Evolutionary conservation across 2,888 invertebrate species (phyloP).

Genomic region (Chrysolina haemoptera): DNA sequence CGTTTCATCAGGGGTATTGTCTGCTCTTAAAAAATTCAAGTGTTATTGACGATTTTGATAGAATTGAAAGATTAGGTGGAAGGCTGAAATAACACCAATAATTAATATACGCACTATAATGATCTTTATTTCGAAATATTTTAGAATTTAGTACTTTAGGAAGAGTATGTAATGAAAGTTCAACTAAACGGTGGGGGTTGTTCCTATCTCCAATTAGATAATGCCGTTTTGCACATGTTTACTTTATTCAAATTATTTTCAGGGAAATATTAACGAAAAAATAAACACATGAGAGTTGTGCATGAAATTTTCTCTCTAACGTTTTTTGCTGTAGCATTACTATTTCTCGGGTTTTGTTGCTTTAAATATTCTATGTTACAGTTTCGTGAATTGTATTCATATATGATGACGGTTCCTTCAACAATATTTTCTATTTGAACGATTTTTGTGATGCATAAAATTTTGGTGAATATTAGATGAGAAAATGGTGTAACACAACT

Average conservation of each 20-base stretch:
- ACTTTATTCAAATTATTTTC: too few species aligned
- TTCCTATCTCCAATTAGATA: too few species aligned
- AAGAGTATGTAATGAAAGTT: too few species aligned
- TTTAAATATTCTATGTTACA: not conserved
- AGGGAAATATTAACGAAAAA: not conserved
- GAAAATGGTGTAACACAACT: not conserved
- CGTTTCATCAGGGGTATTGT: too few species aligned
- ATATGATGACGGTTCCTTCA: not conserved
- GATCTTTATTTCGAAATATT: too few species aligned
- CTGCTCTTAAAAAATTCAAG: too few species aligned
- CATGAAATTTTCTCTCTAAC: conserved; percentile 19
- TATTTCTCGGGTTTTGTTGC: not conserved
- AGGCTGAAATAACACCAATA: too few species aligned
- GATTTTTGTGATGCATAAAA: not conserved
- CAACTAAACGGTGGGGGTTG: too few species aligned
- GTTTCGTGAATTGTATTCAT: not conserved
- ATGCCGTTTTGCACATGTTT: not conserved
- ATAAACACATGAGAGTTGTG: not conserved
- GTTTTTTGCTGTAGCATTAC: conserved; percentile 1
- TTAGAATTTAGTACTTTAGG: too few species aligned
- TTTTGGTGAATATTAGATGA: conserved; percentile 5
- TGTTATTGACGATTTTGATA: too few species aligned
- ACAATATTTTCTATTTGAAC: conserved; percentile 9
- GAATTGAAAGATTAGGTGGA: too few species aligned
- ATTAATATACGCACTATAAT: too few species aligned